Base-by-base conservation (phyloP, 1,140 invertebrate genomes). In the Lutraria rhynchaena region DNA sequence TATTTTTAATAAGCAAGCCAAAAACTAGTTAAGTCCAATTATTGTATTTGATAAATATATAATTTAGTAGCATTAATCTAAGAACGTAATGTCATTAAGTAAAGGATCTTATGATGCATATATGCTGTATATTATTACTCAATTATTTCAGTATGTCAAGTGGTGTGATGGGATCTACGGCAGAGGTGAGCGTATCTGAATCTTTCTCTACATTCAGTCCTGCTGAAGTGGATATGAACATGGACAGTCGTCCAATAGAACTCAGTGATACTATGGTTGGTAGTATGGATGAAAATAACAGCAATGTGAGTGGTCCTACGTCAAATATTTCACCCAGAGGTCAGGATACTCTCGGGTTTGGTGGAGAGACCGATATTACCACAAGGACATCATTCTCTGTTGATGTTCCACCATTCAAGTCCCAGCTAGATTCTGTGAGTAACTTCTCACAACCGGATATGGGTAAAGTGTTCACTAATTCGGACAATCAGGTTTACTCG, bases 121-220 rank as follows among this genome's bases (percentile, higher is more conserved):
- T 35, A 53, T 55, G 3, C 3, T 76, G 31, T 19, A 49, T n/a
- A n/a, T n/a, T n/a, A n/a, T n/a, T n/a, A n/a, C n/a, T n/a, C n/a
- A 41, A n/a, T 46, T 58, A 15, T 84, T 84, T 53, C 76, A 84
- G 51, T 57, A 75, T 57, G 55, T 55, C 76, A 53, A 80, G 71
- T 71, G 27, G 49, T 58, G 22, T 57, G 15, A 60, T 74, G 71
- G 73, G 73, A 4, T 13, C 46, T 11, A 35, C 41, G 3, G 46
- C 60, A 19, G 51, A 49, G 29, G 76, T 80, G n/a, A 80, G 65
- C 24, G 76, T 80, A 31, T 60, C 86, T 11, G 74, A 81, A 9
- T 82, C 86, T 1, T 87, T 85, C 76, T 74, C 69, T 15, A 82
- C 83, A 22, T 87, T 87, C 51, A 83, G 71, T 41, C 55, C 82